Evolutionary conservation across 2,888 invertebrate genomes (phyloP).

Genomic region (Amphipoea lucens): DNA sequence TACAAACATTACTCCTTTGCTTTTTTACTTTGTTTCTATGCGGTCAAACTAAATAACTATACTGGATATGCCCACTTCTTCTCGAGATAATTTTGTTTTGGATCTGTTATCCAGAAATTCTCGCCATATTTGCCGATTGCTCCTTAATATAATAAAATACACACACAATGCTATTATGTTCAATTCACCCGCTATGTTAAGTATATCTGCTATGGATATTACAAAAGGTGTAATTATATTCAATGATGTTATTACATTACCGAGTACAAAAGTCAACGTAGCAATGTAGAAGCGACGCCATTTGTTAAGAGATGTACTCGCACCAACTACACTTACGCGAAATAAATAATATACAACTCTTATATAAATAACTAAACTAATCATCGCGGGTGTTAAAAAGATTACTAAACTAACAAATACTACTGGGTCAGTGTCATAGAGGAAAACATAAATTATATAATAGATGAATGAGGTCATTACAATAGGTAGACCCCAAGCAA

Average conservation of each 20-base stretch:
- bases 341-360: slow-evolving; percentile 7
- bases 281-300: slow-evolving; percentile 26
- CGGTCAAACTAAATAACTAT: background rate
- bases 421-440: no score
- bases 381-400: slow-evolving; percentile 8
- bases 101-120: background rate
- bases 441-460: background rate
- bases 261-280: slow-evolving; percentile 21
- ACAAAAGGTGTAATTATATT: background rate
- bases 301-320: background rate
- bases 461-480: background rate
- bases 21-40: background rate
- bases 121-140: slow-evolving; percentile 19
- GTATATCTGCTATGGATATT: background rate
- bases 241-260: slow-evolving; percentile 11
- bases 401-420: background rate
- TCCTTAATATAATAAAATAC: slow-evolving; percentile 18
- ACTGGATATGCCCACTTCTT: background rate
- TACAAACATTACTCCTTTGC: background rate
- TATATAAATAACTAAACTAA: slow-evolving; percentile 22
- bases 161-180: slow-evolving; percentile 8
- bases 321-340: background rate
- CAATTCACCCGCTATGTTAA: slow-evolving; percentile 5
- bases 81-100: background rate
- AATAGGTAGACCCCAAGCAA: slow-evolving; percentile 29